Percentiles rank a stretch among this genome's conserved stretches.
Conservation (phyloP, 2,797 vertebrate species). For the Rhodeus uyekii region DNA sequence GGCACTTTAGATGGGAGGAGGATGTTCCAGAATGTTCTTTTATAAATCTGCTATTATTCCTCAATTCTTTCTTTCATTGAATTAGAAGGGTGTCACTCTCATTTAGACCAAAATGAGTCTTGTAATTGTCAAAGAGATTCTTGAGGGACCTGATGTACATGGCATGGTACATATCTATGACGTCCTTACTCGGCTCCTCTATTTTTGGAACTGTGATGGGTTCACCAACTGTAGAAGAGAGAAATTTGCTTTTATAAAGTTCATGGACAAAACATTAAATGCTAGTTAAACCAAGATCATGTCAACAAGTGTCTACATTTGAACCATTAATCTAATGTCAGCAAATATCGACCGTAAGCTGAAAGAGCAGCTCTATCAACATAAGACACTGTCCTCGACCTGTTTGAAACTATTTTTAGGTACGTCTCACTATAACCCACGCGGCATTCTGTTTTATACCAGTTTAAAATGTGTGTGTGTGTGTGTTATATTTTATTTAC, state of each 20-base stretch:
- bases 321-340: conserved; percentile 23
- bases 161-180: conserved; percentile 87
- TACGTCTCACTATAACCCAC: background rate
- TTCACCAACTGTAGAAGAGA: conserved; percentile 84
- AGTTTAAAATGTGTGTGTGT: too few relatives aligned
- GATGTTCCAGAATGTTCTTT: conserved; percentile 3
- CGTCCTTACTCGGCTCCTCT: conserved; percentile 81
- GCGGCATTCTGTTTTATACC: too few relatives aligned
- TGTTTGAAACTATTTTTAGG: conserved; percentile 18
- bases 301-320: conserved; percentile 20
- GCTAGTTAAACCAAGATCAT: background rate
- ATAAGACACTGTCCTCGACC: conserved; percentile 25
- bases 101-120: conserved; percentile 87
- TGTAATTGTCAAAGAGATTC: conserved; percentile 91
- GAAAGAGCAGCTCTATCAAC: conserved; percentile 20
- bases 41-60: conserved; percentile 11
- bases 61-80: conserved; percentile 72
- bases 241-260: background rate
- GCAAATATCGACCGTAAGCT: conserved; percentile 43
- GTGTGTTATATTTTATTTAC: background rate
- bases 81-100: conserved; percentile 86
- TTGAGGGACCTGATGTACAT: conserved; percentile 88
- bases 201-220: conserved; percentile 93
- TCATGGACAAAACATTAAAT: background rate
- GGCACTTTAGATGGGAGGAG: conserved; percentile 23